These are phyloP conservation scores for Orycteropus afer DNA, from an alignment of 2,113 vertebrate species.

Conservation along the genomic window DNA sequence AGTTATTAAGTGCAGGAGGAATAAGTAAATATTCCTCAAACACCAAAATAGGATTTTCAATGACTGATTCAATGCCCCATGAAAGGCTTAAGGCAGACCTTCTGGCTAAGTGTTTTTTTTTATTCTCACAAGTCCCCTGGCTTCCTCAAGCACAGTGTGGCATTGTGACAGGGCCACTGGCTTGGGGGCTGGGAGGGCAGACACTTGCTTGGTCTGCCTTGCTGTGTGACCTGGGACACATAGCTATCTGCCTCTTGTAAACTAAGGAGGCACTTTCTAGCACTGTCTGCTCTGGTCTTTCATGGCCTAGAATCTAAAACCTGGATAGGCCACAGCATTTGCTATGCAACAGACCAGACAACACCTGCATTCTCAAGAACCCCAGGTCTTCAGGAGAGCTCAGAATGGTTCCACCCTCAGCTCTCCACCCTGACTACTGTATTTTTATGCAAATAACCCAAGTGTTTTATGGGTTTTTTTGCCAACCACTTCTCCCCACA, in stretches of 20 bases:
- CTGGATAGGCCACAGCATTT: neutral
- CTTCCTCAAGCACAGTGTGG: neutral
- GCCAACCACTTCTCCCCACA: no score
- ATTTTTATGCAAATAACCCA: neutral
- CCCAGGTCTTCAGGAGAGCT: neutral
- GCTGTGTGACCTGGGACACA: neutral
- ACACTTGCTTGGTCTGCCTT: neutral
- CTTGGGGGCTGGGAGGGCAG: neutral
- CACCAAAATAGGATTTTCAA: no score
- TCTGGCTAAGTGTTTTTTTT: neutral
- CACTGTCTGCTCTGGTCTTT: neutral
- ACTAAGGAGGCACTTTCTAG: neutral
- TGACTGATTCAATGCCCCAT: neutral
- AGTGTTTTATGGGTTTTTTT: neutral
- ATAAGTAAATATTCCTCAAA: neutral
- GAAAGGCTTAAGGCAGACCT: neutral
- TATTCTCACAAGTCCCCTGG: neutral
- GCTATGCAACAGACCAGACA: neutral
- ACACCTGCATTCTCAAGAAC: neutral
- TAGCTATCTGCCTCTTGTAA: neutral
- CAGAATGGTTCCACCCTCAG: neutral
- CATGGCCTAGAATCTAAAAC: neutral
- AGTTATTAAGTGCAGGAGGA: neutral
- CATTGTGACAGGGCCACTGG: neutral
- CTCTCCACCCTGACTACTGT: neutral